Conservation (phyloP, 2,797 vertebrate genomes). For the Propithecus deckenii region DNA sequence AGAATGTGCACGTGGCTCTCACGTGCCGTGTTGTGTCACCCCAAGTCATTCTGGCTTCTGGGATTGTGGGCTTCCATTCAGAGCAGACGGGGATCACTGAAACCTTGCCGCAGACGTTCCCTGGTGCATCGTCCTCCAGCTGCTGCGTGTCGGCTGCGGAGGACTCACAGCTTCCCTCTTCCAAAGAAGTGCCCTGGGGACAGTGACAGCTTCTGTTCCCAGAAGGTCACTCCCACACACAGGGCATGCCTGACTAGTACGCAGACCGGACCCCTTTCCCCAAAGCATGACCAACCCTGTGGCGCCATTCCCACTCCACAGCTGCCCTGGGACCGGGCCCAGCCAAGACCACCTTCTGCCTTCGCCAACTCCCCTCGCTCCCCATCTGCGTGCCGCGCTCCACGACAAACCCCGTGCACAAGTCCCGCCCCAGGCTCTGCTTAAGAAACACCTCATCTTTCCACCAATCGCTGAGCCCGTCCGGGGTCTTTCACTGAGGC, state of each 20-base stretch:
- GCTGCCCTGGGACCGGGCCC: background rate
- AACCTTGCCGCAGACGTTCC: background rate
- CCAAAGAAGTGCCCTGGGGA: background rate
- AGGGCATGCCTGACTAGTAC: no score
- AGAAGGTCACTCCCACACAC: background rate
- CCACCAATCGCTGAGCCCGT: background rate
- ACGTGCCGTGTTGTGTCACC: rapidly evolving
- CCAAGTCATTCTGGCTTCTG: background rate
- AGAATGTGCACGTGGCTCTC: rapidly evolving
- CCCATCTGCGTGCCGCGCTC: background rate
- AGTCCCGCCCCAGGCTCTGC: background rate
- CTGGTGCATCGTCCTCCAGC: background rate
- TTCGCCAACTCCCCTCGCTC: rapidly evolving
- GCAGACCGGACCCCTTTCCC: background rate
- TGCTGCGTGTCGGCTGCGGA: background rate
- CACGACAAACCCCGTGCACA: background rate
- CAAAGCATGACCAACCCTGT: background rate
- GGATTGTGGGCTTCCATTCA: background rate
- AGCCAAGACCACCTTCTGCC: background rate
- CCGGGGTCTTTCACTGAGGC: background rate
- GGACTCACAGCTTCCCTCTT: background rate
- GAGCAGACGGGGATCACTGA: background rate
- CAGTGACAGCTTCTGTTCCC: background rate
- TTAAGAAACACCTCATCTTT: background rate
- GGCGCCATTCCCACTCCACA: rapidly evolving